Evolutionary conservation across 2,888 invertebrate genomes (phyloP).

Genomic region (Caenorhabditis imperialis): DNA sequence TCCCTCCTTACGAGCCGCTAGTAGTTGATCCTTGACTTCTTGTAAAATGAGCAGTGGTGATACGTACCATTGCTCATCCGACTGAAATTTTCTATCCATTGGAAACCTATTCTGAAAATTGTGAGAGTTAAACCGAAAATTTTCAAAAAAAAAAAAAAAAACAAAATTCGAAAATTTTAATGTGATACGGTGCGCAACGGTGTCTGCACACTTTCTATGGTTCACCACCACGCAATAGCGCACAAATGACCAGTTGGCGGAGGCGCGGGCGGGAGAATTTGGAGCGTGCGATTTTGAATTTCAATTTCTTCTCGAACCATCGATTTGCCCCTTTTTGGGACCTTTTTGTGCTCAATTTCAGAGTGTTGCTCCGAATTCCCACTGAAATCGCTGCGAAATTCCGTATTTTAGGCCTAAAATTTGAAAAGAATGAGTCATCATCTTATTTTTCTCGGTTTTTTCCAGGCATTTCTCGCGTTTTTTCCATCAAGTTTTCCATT

Average conservation of each 20-base stretch:
- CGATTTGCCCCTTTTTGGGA: too few species aligned
- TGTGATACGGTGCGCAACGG: constrained; percentile 14
- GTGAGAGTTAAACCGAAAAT: not conserved
- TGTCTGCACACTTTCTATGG: constrained; percentile 21
- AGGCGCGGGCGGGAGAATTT: constrained; percentile 23
- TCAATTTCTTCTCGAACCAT: not conserved
- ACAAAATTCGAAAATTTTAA: constrained; percentile 9
- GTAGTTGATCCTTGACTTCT: constrained; percentile 40
- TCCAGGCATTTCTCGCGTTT: too few species aligned
- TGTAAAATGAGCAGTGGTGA: constrained; percentile 54
- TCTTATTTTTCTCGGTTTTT: not conserved
- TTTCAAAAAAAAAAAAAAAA: too few species aligned
- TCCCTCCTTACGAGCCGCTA: not conserved
- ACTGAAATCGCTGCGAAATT: too few species aligned
- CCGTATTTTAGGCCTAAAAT: constrained; percentile 1
- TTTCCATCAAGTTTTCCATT: too few species aligned
- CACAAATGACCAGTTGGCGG: not conserved
- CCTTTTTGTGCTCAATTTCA: not conserved
- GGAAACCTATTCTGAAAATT: not conserved
- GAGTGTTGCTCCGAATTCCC: too few species aligned
- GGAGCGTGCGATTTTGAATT: constrained; percentile 28
- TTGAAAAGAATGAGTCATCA: not conserved
- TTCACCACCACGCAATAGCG: constrained; percentile 13
- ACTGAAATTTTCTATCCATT: constrained; percentile 60
- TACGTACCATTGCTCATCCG: constrained; percentile 61